A percentile compares a stretch with the other conserved stretches of the same genome.
phyloP scores from a whole-genome alignment of 2,797 vertebrate genomes.

The Phoxinus dragarum region DNA sequence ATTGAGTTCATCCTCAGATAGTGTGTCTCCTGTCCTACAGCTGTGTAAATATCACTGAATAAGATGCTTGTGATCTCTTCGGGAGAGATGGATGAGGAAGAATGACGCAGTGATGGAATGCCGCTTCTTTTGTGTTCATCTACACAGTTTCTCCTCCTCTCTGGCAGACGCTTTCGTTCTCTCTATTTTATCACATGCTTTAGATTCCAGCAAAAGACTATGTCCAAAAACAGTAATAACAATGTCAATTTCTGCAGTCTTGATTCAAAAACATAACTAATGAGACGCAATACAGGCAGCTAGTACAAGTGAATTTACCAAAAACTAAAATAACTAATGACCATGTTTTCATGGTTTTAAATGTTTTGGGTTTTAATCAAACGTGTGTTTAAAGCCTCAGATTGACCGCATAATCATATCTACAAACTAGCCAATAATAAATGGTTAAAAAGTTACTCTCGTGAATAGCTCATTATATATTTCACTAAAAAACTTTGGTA shows the following conservation, averaged over 20 bases:
- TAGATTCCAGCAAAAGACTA: not conserved
- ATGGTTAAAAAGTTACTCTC: not conserved
- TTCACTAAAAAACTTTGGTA: constrained; percentile 6
- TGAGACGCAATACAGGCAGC: not conserved
- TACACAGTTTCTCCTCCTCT: not conserved
- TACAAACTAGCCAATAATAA: not conserved
- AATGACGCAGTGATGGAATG: constrained; percentile 54
- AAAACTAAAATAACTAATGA: too few species aligned
- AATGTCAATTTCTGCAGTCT: not conserved
- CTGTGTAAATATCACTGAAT: constrained; percentile 32
- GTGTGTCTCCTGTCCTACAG: constrained; percentile 1
- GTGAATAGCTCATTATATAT: not conserved
- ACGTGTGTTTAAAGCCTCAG: too few species aligned
- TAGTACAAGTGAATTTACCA: too few species aligned
- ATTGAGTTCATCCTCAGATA: constrained; percentile 11
- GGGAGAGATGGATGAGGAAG: constrained; percentile 46
- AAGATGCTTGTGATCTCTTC: constrained; percentile 38
- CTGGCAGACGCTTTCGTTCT: constrained; percentile 15
- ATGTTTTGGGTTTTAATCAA: too few species aligned
- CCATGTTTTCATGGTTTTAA: too few species aligned
- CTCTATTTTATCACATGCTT: constrained; percentile 4
- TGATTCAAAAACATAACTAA: not conserved
- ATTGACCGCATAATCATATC: too few species aligned
- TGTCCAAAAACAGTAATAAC: not conserved
- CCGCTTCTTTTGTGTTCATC: constrained; percentile 28